phyloP scores from a whole-genome alignment of 64 coral and sea anemone species.

The Trachythela sp. region DNA sequence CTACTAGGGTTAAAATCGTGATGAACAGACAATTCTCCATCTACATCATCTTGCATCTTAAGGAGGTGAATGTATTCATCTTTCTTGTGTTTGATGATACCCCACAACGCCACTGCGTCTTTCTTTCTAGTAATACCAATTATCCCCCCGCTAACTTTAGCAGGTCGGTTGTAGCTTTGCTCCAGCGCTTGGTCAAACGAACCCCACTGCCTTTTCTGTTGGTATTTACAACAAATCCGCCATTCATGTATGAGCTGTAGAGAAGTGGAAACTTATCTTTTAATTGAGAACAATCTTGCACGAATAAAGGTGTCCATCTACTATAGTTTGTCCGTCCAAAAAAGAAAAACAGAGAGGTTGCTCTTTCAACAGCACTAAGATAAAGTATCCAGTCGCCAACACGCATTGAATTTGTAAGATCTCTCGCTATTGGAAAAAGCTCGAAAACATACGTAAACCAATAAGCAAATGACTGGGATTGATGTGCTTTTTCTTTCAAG shows the following conservation, averaged over 20 bases:
- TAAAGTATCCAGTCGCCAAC: too few species aligned
- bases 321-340: background rate
- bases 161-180: background rate
- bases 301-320: background rate
- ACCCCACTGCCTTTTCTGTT: background rate
- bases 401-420: too few species aligned
- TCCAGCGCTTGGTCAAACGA: background rate
- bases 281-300: too few species aligned
- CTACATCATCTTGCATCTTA: too few species aligned
- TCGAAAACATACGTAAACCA: background rate
- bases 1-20: too few species aligned
- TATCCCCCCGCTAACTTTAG: background rate
- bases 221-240: background rate
- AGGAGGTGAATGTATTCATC: too few species aligned
- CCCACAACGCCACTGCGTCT: background rate
- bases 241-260: too few species aligned
- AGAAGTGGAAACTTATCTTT: too few species aligned
- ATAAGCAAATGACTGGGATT: background rate
- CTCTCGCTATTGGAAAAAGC: background rate
- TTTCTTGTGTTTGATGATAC: background rate
- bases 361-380: too few species aligned
- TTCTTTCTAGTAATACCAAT: background rate
- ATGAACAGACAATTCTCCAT: too few species aligned
- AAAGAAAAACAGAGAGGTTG: background rate
- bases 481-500: background rate